A percentile compares a stretch with the other conserved stretches of the same genome.
Conservation (phyloP, 1,140 invertebrate genomes). For the Chionoecetes opilio region DNA sequence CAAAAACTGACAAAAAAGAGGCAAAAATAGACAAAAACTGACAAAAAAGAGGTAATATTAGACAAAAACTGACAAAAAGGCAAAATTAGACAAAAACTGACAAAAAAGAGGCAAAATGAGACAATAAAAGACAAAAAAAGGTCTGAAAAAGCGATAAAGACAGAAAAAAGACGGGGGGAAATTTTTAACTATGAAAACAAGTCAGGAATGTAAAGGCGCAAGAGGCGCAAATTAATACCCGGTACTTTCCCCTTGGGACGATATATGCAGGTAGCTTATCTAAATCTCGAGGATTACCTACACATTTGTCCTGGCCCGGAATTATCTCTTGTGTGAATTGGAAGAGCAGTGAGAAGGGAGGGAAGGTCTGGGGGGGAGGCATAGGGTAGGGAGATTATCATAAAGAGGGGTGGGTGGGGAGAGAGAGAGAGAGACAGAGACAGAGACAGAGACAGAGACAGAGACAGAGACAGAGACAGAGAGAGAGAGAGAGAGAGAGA, state of each 20-base stretch:
- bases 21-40: too few relatives aligned
- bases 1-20: too few relatives aligned
- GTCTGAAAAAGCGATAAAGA: too few relatives aligned
- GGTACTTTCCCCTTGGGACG: not conserved
- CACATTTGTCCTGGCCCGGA: conserved; percentile 15
- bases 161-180: too few relatives aligned
- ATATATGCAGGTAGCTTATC: conserved; percentile 29
- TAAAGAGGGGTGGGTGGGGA: not conserved
- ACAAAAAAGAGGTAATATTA: too few relatives aligned
- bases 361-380: not conserved
- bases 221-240: not conserved
- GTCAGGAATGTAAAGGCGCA: conserved; percentile 10
- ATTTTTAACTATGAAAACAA: not conserved
- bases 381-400: too few relatives aligned
- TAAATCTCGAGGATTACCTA: not conserved
- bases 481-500: not conserved
- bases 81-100: too few relatives aligned
- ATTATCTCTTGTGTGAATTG: conserved; percentile 20
- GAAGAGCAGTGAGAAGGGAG: not conserved
- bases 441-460: not conserved
- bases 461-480: not conserved
- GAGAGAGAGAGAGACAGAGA: not conserved
- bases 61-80: too few relatives aligned
- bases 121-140: too few relatives aligned
- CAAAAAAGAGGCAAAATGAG: too few relatives aligned